Evolutionary conservation across 2,113 vertebrate species (phyloP).

Genomic region (Ptyas mucosa): DNA sequence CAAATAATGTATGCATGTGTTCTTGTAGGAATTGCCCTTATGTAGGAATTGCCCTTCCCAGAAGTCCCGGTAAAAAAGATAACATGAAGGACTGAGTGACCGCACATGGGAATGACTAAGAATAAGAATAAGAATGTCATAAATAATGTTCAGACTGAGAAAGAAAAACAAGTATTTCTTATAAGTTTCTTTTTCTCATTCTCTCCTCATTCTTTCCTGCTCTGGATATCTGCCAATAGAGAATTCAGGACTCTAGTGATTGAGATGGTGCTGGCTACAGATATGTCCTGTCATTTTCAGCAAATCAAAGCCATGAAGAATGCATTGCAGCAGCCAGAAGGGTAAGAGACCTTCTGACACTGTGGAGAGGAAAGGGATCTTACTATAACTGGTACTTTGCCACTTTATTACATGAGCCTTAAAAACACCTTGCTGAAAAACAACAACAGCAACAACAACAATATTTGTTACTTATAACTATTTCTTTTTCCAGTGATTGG

Average conservation of each 20-base stretch:
- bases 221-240: constrained; percentile 62
- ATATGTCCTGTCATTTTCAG: constrained; percentile 99
- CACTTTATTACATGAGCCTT: constrained; percentile 14
- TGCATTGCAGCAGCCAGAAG: constrained; percentile 91
- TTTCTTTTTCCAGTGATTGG: constrained; percentile 31
- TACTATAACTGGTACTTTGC: constrained; percentile 30
- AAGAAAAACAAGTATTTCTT: constrained; percentile 37
- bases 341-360: constrained; percentile 75
- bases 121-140: constrained; percentile 37
- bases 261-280: constrained; percentile 96
- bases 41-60: no score
- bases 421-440: constrained; percentile 16
- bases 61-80: constrained; percentile 14
- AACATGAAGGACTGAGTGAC: constrained; percentile 17
- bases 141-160: constrained; percentile 46
- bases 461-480: constrained; percentile 18
- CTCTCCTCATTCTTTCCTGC: constrained; percentile 24
- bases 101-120: constrained; percentile 1
- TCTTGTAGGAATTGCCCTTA: no score
- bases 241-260: constrained; percentile 94
- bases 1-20: neutral
- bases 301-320: constrained; percentile 98
- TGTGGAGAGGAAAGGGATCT: neutral
- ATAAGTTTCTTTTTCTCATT: constrained; percentile 51
- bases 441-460: neutral